phyloP scores from a whole-genome alignment of 2,113 vertebrate genomes.

The Azemiops feae region DNA sequence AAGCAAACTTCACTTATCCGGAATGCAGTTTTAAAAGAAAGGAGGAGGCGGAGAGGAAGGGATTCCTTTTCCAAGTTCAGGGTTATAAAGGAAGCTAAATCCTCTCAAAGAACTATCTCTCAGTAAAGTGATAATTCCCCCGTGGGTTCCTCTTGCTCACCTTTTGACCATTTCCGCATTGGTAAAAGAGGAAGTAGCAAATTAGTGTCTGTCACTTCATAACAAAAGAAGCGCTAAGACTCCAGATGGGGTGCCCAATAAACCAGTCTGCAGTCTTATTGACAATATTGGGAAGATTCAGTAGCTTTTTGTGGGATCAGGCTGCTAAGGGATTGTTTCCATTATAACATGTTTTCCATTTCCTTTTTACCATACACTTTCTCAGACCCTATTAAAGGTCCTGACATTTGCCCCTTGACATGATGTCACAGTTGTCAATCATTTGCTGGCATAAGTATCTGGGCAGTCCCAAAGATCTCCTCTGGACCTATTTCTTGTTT shows the following conservation, averaged over 20 bases:
- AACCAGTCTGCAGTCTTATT: constrained; percentile 18
- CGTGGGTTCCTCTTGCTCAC: background rate
- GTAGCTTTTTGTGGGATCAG: constrained; percentile 37
- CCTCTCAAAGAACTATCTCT: constrained; percentile 3
- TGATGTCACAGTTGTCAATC: constrained; percentile 51
- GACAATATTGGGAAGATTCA: constrained; percentile 15
- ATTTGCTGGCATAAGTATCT: constrained; percentile 38
- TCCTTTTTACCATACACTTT: constrained; percentile 9
- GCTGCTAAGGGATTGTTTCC: constrained; percentile 20
- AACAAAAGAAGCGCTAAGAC: constrained; percentile 41
- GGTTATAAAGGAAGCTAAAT: background rate
- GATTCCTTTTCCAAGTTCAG: constrained; percentile 10
- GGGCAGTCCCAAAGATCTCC: constrained; percentile 32
- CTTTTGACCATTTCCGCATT: background rate
- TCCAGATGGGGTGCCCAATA: background rate
- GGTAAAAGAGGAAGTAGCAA: constrained; percentile 13
- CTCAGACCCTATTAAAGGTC: constrained; percentile 29
- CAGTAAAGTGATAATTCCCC: background rate
- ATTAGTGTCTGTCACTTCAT: background rate
- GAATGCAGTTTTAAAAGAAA: constrained; percentile 13
- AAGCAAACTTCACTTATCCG: constrained; percentile 30
- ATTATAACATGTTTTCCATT: constrained; percentile 4
- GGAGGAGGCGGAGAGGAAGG: too few species aligned
- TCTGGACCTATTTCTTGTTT: constrained; percentile 50
- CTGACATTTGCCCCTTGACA: constrained; percentile 45